Evolutionary conservation across 2,888 invertebrate species (phyloP), one percentile per base, ranked within the genome.

Genomic region (Ochlodes sylvanus): DNA sequence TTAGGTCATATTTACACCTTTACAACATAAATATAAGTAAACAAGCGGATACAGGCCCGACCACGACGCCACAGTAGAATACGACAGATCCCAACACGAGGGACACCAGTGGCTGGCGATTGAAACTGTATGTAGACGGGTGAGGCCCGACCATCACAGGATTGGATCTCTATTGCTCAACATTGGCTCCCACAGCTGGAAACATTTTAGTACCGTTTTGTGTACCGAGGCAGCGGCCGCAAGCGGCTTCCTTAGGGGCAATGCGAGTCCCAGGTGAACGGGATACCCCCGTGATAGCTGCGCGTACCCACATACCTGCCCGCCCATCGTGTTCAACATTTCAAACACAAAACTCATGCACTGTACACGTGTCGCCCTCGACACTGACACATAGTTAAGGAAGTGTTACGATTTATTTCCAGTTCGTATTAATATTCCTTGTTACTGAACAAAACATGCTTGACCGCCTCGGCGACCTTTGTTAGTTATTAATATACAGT

Each of bases 311-410:
- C 1, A 9, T 1, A 34, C 12, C 38, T 38, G 15, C 44, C 10
- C 19, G 5, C 50, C 50, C 19, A 56, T 14, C 56, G 42, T 15
- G 44, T 17, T 60, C 21, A 19, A 32, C 21, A 55, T 55, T 54
- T 44, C 44, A 57, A 19, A 63, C 57, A 68, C 63, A 66, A 47
- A 60, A 54, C 15, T 60, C 66, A 66, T 66, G 66, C 66, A 73
- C 69, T 70, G 66, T 71, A 65, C 57, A 32, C 44, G 15, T 52
- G 17, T 57, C 57, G 19, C 56, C 61, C 47, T 15, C 32, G 27
- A 60, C 57, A 65, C 41, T 47, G 19, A 44, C 55, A 67, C 60
- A 10, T 17, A 21, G 61, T 61, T 61, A 61, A 32, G 3, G 15
- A 10, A 14, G 32, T n/a, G 47, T 61, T 61, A 54, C 63, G 6